A percentile compares a stretch with the other conserved stretches of the same genome.
phyloP scores from a whole-genome alignment of 2,888 invertebrate species.

The Andrena flavipes region DNA sequence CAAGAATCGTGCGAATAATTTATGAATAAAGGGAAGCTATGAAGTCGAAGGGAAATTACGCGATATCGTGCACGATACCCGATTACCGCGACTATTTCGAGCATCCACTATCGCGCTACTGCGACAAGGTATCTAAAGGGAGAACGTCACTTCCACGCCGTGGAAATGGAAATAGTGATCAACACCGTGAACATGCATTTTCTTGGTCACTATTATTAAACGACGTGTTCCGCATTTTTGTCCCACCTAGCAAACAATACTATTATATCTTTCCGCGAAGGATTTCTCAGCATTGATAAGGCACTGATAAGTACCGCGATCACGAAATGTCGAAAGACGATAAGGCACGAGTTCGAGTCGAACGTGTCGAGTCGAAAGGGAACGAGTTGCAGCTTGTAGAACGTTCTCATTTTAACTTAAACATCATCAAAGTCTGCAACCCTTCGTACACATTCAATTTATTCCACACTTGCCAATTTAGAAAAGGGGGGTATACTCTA shows the following conservation, averaged over 20 bases:
- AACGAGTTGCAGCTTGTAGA: background rate
- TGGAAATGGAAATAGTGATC: background rate
- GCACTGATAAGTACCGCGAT: background rate
- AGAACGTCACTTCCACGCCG: background rate
- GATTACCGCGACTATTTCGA: conserved; percentile 20
- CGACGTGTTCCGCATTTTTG: background rate
- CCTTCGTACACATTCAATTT: too few relatives aligned
- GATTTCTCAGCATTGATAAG: background rate
- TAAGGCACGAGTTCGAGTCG: background rate
- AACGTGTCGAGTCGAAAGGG: background rate
- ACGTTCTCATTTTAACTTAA: background rate
- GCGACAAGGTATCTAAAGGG: conserved; percentile 9
- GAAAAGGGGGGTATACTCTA: too few relatives aligned
- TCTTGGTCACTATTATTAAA: background rate
- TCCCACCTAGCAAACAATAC: background rate
- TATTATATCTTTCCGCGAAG: background rate
- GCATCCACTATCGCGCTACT: background rate
- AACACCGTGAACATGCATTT: background rate
- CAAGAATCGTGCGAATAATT: background rate
- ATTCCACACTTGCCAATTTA: too few relatives aligned
- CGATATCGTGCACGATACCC: conserved; percentile 2
- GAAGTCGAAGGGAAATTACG: background rate
- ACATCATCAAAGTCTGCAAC: background rate
- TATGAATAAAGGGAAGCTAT: background rate
- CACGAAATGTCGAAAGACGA: background rate